A percentile compares a stretch with the other conserved stretches of the same genome.
Evolutionary conservation across 2,113 vertebrate species (phyloP).

Genomic region (Rissa tridactyla): DNA sequence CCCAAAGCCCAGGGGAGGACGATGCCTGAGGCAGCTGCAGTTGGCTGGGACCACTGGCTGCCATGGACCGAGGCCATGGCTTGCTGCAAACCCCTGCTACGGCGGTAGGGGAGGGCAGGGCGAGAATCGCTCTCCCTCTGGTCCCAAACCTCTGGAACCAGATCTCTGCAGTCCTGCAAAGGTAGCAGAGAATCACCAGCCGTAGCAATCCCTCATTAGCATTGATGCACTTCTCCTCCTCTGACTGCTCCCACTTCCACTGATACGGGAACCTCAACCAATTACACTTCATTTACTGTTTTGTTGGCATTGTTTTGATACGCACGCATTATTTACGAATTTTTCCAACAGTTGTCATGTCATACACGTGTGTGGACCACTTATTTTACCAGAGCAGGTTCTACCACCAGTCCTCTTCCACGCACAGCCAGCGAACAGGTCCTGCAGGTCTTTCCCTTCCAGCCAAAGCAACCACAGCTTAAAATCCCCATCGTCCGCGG

Average conservation of each 20-base stretch:
- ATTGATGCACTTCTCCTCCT: accelerated
- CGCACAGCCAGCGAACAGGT: not conserved
- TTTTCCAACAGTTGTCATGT: not conserved
- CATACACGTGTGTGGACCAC: accelerated
- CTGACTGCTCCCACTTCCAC: not conserved
- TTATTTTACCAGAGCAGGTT: not conserved
- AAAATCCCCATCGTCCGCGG: not conserved
- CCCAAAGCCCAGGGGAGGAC: not conserved
- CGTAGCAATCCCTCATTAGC: accelerated
- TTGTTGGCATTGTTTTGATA: not conserved
- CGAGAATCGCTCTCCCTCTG: too few relatives aligned
- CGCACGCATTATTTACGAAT: accelerated
- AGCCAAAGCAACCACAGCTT: not conserved
- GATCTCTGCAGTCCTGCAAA: not conserved
- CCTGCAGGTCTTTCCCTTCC: not conserved
- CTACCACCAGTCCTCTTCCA: not conserved
- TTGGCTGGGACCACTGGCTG: accelerated
- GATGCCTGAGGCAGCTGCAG: not conserved
- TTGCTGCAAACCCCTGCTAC: not conserved
- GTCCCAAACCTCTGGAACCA: not conserved
- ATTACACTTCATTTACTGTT: not conserved
- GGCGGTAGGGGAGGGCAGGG: too few relatives aligned
- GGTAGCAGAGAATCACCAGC: not conserved
- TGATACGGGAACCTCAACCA: accelerated
- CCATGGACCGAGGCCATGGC: accelerated